These are phyloP conservation scores for Typhlichthys subterraneus DNA, from an alignment of 2,797 vertebrate genomes.

Conservation along the genomic window DNA sequence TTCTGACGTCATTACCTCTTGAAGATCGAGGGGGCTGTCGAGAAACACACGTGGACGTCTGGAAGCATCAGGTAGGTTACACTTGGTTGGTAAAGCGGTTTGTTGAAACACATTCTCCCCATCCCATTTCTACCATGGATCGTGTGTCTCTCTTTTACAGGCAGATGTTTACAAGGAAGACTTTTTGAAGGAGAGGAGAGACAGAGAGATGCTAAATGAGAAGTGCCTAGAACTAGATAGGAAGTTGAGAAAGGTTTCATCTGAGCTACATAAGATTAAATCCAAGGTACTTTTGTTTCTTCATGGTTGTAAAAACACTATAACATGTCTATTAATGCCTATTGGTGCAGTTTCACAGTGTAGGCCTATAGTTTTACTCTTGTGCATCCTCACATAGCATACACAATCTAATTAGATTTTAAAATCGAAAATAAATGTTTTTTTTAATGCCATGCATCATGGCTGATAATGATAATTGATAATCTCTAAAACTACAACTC, in stretches of 20 bases:
- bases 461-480: too few relatives aligned
- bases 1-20: slow-evolving; percentile 4
- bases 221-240: slow-evolving; percentile 60
- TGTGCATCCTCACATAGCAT: too few relatives aligned
- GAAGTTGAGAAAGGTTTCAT: slow-evolving; percentile 38
- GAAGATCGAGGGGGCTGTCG: not conserved
- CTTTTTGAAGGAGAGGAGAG: slow-evolving; percentile 65
- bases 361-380: too few relatives aligned
- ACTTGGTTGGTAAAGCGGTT: not conserved
- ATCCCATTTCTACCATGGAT: not conserved
- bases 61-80: slow-evolving; percentile 68
- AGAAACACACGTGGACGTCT: slow-evolving; percentile 52
- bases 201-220: slow-evolving; percentile 61
- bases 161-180: slow-evolving; percentile 73
- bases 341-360: not conserved
- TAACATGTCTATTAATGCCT: not conserved
- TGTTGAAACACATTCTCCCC: not conserved
- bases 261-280: slow-evolving; percentile 46
- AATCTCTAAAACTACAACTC: too few relatives aligned
- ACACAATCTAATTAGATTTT: too few relatives aligned
- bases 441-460: too few relatives aligned
- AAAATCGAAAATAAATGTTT: too few relatives aligned
- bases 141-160: slow-evolving; percentile 27
- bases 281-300: slow-evolving; percentile 50
- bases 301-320: not conserved